Conservation (phyloP, 2,888 invertebrate species). For the Drosophila anomelani region DNA sequence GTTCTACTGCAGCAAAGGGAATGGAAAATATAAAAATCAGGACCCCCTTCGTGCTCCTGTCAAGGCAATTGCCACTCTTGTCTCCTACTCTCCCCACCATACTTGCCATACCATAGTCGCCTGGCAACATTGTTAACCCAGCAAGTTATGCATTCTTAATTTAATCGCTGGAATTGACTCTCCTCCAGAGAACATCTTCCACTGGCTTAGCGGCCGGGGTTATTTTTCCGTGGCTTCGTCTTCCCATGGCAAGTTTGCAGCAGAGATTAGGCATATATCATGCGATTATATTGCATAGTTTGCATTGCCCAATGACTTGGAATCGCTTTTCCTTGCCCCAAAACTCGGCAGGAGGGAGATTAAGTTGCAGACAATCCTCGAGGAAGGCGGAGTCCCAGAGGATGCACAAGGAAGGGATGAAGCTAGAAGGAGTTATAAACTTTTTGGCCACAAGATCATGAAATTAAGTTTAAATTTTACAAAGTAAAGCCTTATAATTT, state of each 20-base stretch:
- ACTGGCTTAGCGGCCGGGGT: conserved; percentile 46
- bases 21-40: conserved; percentile 76
- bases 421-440: conserved; percentile 18
- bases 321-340: conserved; percentile 44
- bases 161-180: conserved; percentile 80
- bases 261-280: conserved; percentile 80
- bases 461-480: not conserved
- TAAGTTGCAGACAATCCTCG: conserved; percentile 30
- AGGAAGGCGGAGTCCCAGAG: not conserved
- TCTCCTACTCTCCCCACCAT: conserved; percentile 19
- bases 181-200: conserved; percentile 70
- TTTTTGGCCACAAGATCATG: conserved; percentile 12
- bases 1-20: conserved; percentile 46
- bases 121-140: conserved; percentile 68
- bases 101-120: not conserved
- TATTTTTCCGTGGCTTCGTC: conserved; percentile 17
- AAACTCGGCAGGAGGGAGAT: conserved; percentile 34
- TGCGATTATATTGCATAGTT: conserved; percentile 80
- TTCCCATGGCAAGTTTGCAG: conserved; percentile 57
- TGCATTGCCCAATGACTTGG: conserved; percentile 78
- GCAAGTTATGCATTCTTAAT: conserved; percentile 80
- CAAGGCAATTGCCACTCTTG: conserved; percentile 16
- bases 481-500: not conserved
- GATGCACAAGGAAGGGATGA: not conserved
- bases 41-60: conserved; percentile 34